A percentile compares a stretch with the other conserved stretches of the same genome.
phyloP scores from a whole-genome alignment of 2,888 invertebrate genomes.

The Sipha maydis region DNA sequence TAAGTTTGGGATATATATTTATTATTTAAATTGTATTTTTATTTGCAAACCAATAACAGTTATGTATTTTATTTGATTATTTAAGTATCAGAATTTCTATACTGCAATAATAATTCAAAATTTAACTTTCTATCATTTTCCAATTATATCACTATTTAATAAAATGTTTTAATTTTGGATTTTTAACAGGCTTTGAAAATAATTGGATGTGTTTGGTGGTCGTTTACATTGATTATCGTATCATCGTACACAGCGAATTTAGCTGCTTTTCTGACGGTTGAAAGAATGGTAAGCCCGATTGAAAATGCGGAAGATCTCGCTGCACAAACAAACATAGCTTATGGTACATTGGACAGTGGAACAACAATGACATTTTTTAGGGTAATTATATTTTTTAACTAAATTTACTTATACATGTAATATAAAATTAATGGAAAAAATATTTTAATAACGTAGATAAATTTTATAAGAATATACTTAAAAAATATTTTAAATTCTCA shows the following conservation, averaged over 20 bases:
- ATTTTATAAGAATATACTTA: too few relatives aligned
- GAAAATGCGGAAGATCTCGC: constrained; percentile 87
- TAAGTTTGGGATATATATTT: too few relatives aligned
- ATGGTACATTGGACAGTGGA: constrained; percentile 84
- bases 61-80: too few relatives aligned
- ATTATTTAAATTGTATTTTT: too few relatives aligned
- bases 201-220: constrained; percentile 91
- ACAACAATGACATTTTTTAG: constrained; percentile 91
- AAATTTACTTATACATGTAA: too few relatives aligned
- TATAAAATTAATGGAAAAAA: too few relatives aligned
- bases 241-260: constrained; percentile 92
- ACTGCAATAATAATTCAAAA: not conserved
- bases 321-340: constrained; percentile 83
- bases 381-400: constrained; percentile 68
- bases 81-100: too few relatives aligned
- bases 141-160: too few relatives aligned
- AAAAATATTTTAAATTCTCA: too few relatives aligned
- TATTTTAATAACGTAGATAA: too few relatives aligned
- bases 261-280: constrained; percentile 90
- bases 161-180: too few relatives aligned
- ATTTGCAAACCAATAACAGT: too few relatives aligned
- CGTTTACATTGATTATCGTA: constrained; percentile 89
- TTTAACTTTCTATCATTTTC: not conserved
- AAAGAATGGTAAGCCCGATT: constrained; percentile 87
- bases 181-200: constrained; percentile 74